Conservation (phyloP, 2,113 vertebrate genomes). For the Hippoglossus stenolepis region DNA sequence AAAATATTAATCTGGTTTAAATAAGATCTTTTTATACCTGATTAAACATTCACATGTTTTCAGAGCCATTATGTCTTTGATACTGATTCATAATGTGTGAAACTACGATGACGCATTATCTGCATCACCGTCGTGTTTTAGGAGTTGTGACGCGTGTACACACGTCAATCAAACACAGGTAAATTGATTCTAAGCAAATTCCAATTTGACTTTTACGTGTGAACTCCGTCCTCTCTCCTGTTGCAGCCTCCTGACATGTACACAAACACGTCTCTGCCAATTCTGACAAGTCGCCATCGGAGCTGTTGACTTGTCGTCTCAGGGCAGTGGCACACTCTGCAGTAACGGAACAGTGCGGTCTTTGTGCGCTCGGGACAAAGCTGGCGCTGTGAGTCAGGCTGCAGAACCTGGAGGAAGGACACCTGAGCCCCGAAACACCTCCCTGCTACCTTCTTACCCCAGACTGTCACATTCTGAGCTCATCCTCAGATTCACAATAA, state of each 20-base stretch:
- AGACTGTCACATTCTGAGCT: slow-evolving; percentile 1
- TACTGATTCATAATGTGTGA: no score
- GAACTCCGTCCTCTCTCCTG: no score
- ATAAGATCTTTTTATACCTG: no score
- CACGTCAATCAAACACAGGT: no score
- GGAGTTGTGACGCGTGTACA: no score
- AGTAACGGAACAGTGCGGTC: slow-evolving; percentile 64
- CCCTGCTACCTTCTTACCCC: slow-evolving; percentile 4
- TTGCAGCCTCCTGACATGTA: not conserved
- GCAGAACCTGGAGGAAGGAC: slow-evolving; percentile 65
- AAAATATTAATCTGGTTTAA: no score
- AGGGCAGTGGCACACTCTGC: not conserved
- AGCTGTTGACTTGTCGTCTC: slow-evolving; percentile 10
- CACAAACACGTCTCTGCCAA: not conserved
- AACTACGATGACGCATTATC: no score
- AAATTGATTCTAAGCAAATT: no score
- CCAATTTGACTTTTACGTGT: no score
- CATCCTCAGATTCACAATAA: not conserved
- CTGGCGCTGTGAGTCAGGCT: slow-evolving; percentile 70
- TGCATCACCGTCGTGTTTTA: no score
- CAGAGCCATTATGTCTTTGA: no score
- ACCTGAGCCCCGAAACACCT: slow-evolving; percentile 64
- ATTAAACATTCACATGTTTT: no score
- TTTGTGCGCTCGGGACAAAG: slow-evolving; percentile 80
- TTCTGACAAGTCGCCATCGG: not conserved